phyloP scores from a whole-genome alignment of 2,888 invertebrate genomes.

The Serrognathus titanus region DNA sequence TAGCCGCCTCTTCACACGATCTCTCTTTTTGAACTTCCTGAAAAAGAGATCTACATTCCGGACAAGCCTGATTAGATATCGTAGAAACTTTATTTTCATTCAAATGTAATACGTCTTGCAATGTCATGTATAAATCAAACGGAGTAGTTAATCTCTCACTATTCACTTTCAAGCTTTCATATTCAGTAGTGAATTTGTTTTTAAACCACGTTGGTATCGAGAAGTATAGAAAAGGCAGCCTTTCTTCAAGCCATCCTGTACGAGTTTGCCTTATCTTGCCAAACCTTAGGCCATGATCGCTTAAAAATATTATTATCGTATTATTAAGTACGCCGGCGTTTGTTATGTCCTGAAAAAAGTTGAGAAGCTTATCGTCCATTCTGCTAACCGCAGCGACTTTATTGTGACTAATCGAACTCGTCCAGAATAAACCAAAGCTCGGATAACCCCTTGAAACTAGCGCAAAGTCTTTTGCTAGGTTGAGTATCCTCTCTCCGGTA shows the following conservation, averaged over 20 bases:
- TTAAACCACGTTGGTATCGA: slow-evolving; percentile 64
- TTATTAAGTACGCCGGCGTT: slow-evolving; percentile 58
- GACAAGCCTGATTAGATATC: slow-evolving; percentile 54
- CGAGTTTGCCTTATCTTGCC: slow-evolving; percentile 65
- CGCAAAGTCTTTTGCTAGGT: slow-evolving; percentile 66
- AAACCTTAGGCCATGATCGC: slow-evolving; percentile 77
- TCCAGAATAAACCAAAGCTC: slow-evolving; percentile 77
- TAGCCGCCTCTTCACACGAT: slow-evolving; percentile 64
- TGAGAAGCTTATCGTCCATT: slow-evolving; percentile 61
- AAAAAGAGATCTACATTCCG: slow-evolving; percentile 64
- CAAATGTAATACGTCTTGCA: slow-evolving; percentile 59
- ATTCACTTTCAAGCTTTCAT: slow-evolving; percentile 58
- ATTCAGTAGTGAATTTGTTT: slow-evolving; percentile 53
- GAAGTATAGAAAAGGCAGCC: slow-evolving; percentile 70
- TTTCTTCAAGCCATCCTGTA: slow-evolving; percentile 75
- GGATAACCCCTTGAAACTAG: slow-evolving; percentile 58
- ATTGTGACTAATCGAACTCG: slow-evolving; percentile 73
- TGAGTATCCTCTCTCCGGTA: slow-evolving; percentile 65
- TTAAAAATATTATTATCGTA: slow-evolving; percentile 68
- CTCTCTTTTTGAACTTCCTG: slow-evolving; percentile 55
- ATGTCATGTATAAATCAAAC: slow-evolving; percentile 71
- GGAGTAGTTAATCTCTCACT: slow-evolving; percentile 68
- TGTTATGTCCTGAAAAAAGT: slow-evolving; percentile 59
- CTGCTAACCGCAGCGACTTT: slow-evolving; percentile 62
- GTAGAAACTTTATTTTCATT: slow-evolving; percentile 44